Evolutionary conservation across 2,888 invertebrate genomes (phyloP).

Genomic region (Thymelicus acteon): DNA sequence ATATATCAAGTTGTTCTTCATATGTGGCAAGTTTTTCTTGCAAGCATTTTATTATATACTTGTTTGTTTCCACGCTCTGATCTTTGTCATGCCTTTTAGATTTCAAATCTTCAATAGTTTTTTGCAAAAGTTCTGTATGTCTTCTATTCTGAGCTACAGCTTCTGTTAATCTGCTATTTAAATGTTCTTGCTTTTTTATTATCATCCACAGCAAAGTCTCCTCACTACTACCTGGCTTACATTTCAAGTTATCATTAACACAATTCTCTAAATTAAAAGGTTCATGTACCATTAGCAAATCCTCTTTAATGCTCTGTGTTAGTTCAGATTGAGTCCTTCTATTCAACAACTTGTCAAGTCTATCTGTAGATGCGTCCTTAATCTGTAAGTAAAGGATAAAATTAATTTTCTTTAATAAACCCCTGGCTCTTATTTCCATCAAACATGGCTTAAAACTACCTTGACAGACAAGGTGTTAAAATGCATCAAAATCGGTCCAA

Average conservation of each 20-base stretch:
- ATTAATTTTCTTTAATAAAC: neutral
- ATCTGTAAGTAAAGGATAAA: slow-evolving; percentile 35
- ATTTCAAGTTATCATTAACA: slow-evolving; percentile 64
- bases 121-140: slow-evolving; percentile 64
- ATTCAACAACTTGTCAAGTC: slow-evolving; percentile 61
- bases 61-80: slow-evolving; percentile 65
- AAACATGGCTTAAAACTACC: too few relatives aligned
- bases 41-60: slow-evolving; percentile 73
- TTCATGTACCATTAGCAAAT: slow-evolving; percentile 58
- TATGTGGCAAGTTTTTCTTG: slow-evolving; percentile 77
- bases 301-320: slow-evolving; percentile 62
- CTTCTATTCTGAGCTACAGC: slow-evolving; percentile 64
- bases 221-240: slow-evolving; percentile 59
- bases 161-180: slow-evolving; percentile 66
- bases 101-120: slow-evolving; percentile 59
- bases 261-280: slow-evolving; percentile 62
- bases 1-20: slow-evolving; percentile 77
- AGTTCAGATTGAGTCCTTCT: slow-evolving; percentile 65
- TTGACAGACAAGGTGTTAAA: too few relatives aligned
- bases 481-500: too few relatives aligned
- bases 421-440: too few relatives aligned
- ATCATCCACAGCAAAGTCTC: slow-evolving; percentile 71
- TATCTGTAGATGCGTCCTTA: slow-evolving; percentile 46
- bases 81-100: slow-evolving; percentile 62
- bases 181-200: slow-evolving; percentile 72